phyloP scores from a whole-genome alignment of 2,888 invertebrate genomes.

The Melanargia galathea region DNA sequence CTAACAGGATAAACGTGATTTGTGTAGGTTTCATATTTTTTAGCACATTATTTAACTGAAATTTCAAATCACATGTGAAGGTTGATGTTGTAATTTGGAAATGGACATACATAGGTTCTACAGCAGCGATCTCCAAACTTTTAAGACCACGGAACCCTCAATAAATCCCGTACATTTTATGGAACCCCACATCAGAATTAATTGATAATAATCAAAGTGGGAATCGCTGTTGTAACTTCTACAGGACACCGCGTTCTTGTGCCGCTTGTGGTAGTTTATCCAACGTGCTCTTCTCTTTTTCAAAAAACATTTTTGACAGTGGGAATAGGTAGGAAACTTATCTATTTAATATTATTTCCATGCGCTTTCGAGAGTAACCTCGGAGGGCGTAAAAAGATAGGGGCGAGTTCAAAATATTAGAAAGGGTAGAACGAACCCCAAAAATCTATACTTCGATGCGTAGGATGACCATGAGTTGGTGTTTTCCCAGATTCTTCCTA shows the following conservation, averaged over 20 bases:
- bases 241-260: too few relatives aligned
- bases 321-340: too few relatives aligned
- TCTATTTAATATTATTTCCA: neutral
- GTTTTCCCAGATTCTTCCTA: neutral
- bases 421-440: neutral
- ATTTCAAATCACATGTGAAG: neutral
- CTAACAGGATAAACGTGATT: slow-evolving; percentile 27
- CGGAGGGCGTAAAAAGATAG: neutral
- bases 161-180: too few relatives aligned
- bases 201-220: too few relatives aligned
- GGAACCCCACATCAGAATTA: too few relatives aligned
- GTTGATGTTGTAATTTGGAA: neutral
- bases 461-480: slow-evolving; percentile 5
- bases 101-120: neutral
- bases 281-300: too few relatives aligned
- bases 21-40: neutral
- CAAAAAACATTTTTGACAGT: too few relatives aligned
- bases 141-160: too few relatives aligned
- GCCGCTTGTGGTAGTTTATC: too few relatives aligned
- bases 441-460: slow-evolving; percentile 2
- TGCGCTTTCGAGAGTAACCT: neutral
- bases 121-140: too few relatives aligned
- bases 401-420: neutral
- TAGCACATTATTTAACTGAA: neutral
- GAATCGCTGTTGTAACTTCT: too few relatives aligned